These are phyloP conservation scores for Epizoanthus stellaris DNA, from an alignment of 92 coral and sea anemone genomes.

Conservation along the genomic window DNA sequence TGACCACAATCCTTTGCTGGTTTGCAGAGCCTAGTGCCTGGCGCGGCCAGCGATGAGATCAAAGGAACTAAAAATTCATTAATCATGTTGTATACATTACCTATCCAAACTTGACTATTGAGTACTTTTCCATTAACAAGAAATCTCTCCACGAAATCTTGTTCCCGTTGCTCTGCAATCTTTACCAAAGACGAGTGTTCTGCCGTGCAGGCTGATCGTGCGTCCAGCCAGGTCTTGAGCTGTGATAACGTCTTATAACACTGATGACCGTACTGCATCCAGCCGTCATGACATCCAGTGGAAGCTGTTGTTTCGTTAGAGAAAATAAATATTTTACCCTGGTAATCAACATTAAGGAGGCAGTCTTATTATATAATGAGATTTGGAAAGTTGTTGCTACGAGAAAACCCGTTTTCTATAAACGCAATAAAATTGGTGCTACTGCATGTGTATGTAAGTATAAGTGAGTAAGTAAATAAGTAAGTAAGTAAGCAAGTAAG, in stretches of 20 bases:
- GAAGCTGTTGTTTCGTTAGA: not conserved
- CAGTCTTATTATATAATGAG: no score
- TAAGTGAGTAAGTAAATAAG: no score
- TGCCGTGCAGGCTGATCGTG: not conserved
- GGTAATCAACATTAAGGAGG: no score
- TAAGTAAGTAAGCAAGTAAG: no score
- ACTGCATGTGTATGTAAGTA: no score
- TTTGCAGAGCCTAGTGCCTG: not conserved
- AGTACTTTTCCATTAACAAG: not conserved
- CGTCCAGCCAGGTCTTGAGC: not conserved
- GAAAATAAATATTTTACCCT: not conserved
- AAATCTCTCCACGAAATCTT: conserved; percentile 6
- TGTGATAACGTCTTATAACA: not conserved
- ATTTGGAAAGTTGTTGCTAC: no score
- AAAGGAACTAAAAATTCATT: no score
- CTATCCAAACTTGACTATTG: not conserved
- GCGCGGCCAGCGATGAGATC: not conserved
- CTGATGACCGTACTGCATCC: conserved; percentile 1
- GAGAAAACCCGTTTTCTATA: no score
- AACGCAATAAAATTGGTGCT: no score
- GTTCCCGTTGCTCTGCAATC: not conserved
- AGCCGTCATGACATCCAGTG: not conserved
- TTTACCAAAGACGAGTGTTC: not conserved
- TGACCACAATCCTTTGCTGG: no score
- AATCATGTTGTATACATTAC: not conserved